Base-by-base conservation (phyloP, 2,888 invertebrate species). In the Willowsia nigromaculata region DNA sequence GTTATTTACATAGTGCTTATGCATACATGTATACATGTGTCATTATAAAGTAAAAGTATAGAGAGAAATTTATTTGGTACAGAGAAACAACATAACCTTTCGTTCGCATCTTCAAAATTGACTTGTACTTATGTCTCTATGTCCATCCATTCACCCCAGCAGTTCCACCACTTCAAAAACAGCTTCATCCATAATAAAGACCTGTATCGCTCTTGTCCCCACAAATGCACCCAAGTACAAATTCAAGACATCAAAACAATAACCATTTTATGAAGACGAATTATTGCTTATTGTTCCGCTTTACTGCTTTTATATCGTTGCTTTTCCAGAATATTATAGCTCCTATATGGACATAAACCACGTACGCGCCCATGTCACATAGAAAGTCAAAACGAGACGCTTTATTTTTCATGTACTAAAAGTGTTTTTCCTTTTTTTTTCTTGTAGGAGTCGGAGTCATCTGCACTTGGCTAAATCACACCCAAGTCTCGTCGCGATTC, bases 381-480 rank as follows among this genome's bases (percentile, higher is more conserved):
- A 30, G 62, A 13, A 62, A 62, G 62, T 30, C 30, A 30, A 62
- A 68, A 65, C 33, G 33, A 33, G 33, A 40, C 18, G 4, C 22
- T 40, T 33, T 65, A 13, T 2, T 30, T 3, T 30, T 50, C 9
- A 62, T 62, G 47, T 62, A 27, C 43, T 85, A 13, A 65, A 33
- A 15, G n/a, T 15, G n/a, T n/a, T 15, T 4, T 22, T 47, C n/a
- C 11, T 82, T 53, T 74, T 53, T 74, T 18, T 33, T 78, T 53
- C 76, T 85, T 80, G 1, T 71, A 92, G 91, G 91, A 30, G 37
- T 92, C 33, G 91, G 91, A 74, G 87, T 90, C 18, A 76, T 92
- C 15, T 85, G 84, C 22, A 92, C 92, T 59, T 92, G 92, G 92
- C 43, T 92, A 47, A 92, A 92, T 81, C 91, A 92, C 65, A 86